phyloP scores from a whole-genome alignment of 2,888 invertebrate genomes.

The Molorchus minor region DNA sequence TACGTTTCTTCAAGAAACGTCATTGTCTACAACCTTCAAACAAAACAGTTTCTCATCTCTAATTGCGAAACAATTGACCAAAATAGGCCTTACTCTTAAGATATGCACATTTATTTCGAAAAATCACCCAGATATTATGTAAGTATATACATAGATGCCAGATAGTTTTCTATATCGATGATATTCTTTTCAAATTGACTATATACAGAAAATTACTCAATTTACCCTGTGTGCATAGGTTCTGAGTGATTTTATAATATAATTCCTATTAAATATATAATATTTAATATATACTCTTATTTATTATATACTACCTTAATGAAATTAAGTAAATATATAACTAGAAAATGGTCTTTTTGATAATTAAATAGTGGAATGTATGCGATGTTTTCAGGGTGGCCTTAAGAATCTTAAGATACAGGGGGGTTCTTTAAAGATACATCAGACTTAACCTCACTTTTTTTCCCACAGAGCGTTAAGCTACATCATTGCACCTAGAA shows the following conservation, averaged over 20 bases:
- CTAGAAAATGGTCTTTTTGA: slow-evolving; percentile 22
- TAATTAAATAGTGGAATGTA: slow-evolving; percentile 17
- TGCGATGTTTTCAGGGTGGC: slow-evolving; percentile 11
- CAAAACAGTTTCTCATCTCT: slow-evolving; percentile 21
- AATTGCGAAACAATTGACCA: slow-evolving; percentile 12
- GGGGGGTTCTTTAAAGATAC: neutral
- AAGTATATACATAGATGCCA: too few species aligned
- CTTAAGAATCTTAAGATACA: slow-evolving; percentile 5
- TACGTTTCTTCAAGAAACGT: too few species aligned
- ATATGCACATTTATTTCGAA: slow-evolving; percentile 22
- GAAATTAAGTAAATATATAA: slow-evolving; percentile 20
- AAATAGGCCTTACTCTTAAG: slow-evolving; percentile 17
- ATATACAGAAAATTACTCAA: neutral
- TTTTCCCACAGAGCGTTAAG: too few species aligned
- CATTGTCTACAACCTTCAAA: too few species aligned
- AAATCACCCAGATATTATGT: slow-evolving; percentile 19
- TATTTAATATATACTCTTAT: slow-evolving; percentile 11
- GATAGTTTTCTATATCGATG: neutral
- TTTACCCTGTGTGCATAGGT: slow-evolving; percentile 12
- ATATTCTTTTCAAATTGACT: slow-evolving; percentile 8
- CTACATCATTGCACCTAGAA: too few species aligned
- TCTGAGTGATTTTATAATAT: slow-evolving; percentile 14
- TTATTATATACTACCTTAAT: slow-evolving; percentile 14
- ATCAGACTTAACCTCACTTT: slow-evolving; percentile 18
- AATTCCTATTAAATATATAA: slow-evolving; percentile 22